These are phyloP conservation scores for Philereme transversata DNA, from an alignment of 2,888 invertebrate species.

Conservation along the genomic window DNA sequence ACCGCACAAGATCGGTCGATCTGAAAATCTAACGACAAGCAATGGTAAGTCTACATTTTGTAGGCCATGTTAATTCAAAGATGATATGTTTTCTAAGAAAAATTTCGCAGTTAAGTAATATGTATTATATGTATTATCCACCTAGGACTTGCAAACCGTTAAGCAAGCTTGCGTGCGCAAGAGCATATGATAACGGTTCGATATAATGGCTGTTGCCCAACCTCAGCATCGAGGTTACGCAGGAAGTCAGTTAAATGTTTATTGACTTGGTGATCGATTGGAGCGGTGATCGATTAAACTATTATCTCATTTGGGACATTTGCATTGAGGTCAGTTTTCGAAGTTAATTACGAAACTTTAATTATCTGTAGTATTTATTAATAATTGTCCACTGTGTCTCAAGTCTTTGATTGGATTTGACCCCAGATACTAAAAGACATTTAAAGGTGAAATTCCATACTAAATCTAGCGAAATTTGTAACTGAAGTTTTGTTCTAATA, in stretches of 20 bases:
- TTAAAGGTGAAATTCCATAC: no score
- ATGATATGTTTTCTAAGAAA: no score
- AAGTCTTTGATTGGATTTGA: no score
- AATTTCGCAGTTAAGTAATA: no score
- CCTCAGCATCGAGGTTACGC: slow-evolving; percentile 30
- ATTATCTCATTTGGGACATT: slow-evolving; percentile 14
- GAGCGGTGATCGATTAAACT: slow-evolving; percentile 29
- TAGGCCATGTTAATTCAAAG: no score
- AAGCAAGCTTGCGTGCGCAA: slow-evolving; percentile 50
- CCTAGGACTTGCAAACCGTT: slow-evolving; percentile 30
- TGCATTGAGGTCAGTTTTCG: slow-evolving; percentile 16
- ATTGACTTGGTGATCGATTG: slow-evolving; percentile 47
- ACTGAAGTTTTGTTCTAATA: no score
- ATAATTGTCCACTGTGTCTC: no score
- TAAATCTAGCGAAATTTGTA: no score
- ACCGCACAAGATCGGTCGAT: no score
- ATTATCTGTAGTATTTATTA: neutral
- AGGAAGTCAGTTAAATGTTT: slow-evolving; percentile 37
- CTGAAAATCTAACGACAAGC: no score
- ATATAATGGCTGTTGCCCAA: slow-evolving; percentile 37
- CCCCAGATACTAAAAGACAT: no score
- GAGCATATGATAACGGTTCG: slow-evolving; percentile 42
- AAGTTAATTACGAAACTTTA: slow-evolving; percentile 2
- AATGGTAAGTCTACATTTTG: no score
- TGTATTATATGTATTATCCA: neutral